A percentile compares a stretch with the other conserved stretches of the same genome.
phyloP scores from a whole-genome alignment of 2,888 invertebrate species.

The Hirtodrosophila cameraria region DNA sequence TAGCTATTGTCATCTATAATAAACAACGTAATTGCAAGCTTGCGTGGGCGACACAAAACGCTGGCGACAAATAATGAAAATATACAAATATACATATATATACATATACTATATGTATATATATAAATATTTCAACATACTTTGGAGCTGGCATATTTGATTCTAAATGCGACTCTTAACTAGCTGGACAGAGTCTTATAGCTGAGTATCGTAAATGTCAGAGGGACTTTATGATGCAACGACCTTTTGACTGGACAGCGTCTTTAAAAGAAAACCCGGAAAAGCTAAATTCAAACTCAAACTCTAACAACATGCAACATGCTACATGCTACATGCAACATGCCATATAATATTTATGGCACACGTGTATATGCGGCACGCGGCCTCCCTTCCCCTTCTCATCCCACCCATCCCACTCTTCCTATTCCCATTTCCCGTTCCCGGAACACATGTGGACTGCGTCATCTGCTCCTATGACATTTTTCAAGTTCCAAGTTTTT shows the following conservation, averaged over 20 bases:
- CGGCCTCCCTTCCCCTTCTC: slow-evolving; percentile 41
- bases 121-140: not conserved
- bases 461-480: slow-evolving; percentile 53
- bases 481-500: slow-evolving; percentile 29
- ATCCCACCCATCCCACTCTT: slow-evolving; percentile 6
- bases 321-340: slow-evolving; percentile 51
- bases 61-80: slow-evolving; percentile 76
- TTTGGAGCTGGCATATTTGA: slow-evolving; percentile 7
- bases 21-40: slow-evolving; percentile 79
- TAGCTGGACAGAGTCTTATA: slow-evolving; percentile 20
- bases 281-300: slow-evolving; percentile 32
- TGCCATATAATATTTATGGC: slow-evolving; percentile 49
- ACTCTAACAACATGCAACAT: slow-evolving; percentile 32
- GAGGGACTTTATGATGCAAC: slow-evolving; percentile 72
- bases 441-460: slow-evolving; percentile 74
- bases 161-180: not conserved
- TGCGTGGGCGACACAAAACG: slow-evolving; percentile 75
- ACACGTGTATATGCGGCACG: slow-evolving; percentile 60
- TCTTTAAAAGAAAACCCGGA: slow-evolving; percentile 62
- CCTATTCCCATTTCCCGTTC: slow-evolving; percentile 34
- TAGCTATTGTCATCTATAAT: slow-evolving; percentile 74
- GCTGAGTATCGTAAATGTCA: slow-evolving; percentile 63
- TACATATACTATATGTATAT: slow-evolving; percentile 1
- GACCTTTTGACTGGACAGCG: slow-evolving; percentile 69
- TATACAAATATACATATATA: slow-evolving; percentile 6